Evolutionary conservation across 2,888 invertebrate genomes (phyloP).

Genomic region (Allygus modestus): DNA sequence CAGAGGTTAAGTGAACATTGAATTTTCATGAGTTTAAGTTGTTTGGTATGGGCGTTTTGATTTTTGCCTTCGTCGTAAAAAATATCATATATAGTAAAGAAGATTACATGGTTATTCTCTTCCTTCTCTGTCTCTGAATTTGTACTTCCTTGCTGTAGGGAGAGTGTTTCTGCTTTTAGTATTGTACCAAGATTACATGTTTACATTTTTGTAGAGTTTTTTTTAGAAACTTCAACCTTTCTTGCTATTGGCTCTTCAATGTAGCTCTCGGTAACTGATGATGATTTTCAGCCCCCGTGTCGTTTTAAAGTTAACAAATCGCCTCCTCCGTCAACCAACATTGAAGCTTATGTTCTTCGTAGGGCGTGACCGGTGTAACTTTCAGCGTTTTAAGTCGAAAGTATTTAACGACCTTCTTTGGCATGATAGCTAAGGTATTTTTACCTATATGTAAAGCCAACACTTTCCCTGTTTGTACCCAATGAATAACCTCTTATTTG

Average conservation of each 20-base stretch:
- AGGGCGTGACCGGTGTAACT: slow-evolving; percentile 34
- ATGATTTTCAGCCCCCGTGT: slow-evolving; percentile 29
- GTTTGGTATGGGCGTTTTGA: background rate
- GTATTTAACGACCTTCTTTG: background rate
- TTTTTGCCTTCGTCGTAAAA: background rate
- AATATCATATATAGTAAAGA: slow-evolving; percentile 14
- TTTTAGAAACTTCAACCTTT: slow-evolving; percentile 10
- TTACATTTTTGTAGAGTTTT: slow-evolving; percentile 25
- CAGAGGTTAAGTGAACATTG: too few relatives aligned
- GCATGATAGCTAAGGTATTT: background rate
- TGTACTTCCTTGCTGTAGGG: background rate
- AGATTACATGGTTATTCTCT: background rate
- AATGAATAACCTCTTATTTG: slow-evolving; percentile 2
- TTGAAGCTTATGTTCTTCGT: slow-evolving; percentile 25
- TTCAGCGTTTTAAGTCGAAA: slow-evolving; percentile 2
- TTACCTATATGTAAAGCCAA: background rate
- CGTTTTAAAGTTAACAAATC: slow-evolving; percentile 45
- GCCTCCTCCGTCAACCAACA: slow-evolving; percentile 33
- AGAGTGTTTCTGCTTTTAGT: background rate
- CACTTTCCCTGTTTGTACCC: slow-evolving; percentile 23
- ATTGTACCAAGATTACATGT: background rate
- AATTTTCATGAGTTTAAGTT: background rate
- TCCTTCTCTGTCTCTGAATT: background rate
- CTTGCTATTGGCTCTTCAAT: slow-evolving; percentile 1
- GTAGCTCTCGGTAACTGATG: background rate